These are phyloP conservation scores for Sinocyclocheilus anshuiensis DNA, from an alignment of 2,113 vertebrate genomes.

Conservation along the genomic window DNA sequence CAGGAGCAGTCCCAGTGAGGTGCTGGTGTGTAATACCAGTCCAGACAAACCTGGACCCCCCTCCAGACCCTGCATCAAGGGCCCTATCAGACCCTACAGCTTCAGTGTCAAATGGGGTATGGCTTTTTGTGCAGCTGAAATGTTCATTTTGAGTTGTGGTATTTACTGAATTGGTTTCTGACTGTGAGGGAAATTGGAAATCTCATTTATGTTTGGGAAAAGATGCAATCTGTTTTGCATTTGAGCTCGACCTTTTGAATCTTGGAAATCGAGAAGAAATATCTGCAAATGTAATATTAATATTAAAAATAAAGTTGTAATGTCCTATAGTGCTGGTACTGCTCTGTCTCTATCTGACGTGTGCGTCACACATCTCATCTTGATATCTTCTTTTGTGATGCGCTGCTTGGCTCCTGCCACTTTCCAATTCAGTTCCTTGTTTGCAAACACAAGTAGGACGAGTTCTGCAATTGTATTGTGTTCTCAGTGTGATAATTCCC, in stretches of 20 bases:
- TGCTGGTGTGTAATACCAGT: constrained; percentile 93
- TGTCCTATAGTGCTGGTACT: neutral
- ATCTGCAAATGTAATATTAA: neutral
- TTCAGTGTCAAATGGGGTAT: constrained; percentile 94
- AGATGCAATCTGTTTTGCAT: neutral
- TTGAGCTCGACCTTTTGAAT: neutral
- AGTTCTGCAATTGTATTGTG: neutral
- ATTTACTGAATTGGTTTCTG: constrained; percentile 17
- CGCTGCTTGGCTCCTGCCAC: neutral
- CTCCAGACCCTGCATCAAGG: constrained; percentile 81
- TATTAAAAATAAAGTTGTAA: neutral
- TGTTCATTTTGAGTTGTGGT: neutral
- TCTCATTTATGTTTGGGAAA: neutral
- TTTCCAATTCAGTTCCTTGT: neutral
- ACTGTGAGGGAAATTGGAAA: constrained; percentile 28
- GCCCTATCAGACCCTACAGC: constrained; percentile 82
- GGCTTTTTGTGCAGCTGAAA: constrained; percentile 36
- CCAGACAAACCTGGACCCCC: constrained; percentile 95
- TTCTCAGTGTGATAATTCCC: neutral
- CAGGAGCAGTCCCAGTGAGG: constrained; percentile 92
- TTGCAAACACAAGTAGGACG: neutral
- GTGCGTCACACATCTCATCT: neutral
- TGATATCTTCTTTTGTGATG: neutral
- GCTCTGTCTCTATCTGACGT: neutral
- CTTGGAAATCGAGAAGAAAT: neutral